A percentile compares a stretch with the other conserved stretches of the same genome.
Evolutionary conservation across 2,113 vertebrate genomes (phyloP).

Genomic region (Hydrochoerus hydrochaeris): DNA sequence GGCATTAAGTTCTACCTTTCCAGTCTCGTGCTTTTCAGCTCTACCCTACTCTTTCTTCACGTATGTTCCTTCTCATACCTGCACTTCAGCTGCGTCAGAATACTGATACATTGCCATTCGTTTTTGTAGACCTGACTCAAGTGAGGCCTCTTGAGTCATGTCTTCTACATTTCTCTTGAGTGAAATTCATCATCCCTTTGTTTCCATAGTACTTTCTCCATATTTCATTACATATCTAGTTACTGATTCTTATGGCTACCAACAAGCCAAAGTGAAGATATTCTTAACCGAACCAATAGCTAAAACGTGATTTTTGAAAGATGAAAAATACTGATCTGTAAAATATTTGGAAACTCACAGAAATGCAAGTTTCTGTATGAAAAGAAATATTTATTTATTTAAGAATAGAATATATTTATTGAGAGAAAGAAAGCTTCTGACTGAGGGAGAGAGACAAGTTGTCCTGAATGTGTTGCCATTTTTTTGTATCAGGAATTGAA

Average conservation of each 20-base stretch:
- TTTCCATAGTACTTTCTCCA: background rate
- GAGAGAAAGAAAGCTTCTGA: too few relatives aligned
- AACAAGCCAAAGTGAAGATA: background rate
- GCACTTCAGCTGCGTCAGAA: background rate
- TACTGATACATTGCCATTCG: background rate
- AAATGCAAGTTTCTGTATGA: background rate
- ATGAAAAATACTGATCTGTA: background rate
- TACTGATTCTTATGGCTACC: background rate
- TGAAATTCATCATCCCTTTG: conserved; percentile 11
- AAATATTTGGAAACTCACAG: conserved; percentile 47
- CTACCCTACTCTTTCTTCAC: background rate
- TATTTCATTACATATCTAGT: background rate
- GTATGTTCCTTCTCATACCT: background rate
- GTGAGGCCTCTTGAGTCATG: background rate
- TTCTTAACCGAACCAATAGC: background rate
- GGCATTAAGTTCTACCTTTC: background rate
- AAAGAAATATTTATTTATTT: conserved; percentile 12
- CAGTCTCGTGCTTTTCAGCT: background rate
- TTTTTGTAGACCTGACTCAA: background rate
- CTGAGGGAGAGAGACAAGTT: too few relatives aligned
- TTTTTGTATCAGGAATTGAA: too few relatives aligned
- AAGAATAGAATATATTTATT: too few relatives aligned
- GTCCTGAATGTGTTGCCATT: too few relatives aligned
- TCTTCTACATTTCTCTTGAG: background rate
- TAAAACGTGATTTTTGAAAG: conserved; percentile 45